Evolutionary conservation across 2,888 invertebrate genomes (phyloP).

Genomic region (Ormyrus rosae): DNA sequence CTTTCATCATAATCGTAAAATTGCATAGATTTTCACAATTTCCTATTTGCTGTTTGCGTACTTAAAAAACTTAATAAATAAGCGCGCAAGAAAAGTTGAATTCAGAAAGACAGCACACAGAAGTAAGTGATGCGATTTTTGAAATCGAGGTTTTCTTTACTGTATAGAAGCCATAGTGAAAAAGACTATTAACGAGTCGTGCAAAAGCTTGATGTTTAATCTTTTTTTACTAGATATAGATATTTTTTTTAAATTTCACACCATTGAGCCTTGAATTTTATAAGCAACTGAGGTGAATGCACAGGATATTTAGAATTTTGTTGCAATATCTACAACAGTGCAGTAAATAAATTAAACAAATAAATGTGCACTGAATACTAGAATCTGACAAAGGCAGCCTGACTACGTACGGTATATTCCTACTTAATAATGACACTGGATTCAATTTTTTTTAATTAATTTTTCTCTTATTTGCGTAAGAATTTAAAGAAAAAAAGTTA

Average conservation of each 20-base stretch:
- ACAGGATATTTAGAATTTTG: constrained; percentile 1
- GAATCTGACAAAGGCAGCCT: no score
- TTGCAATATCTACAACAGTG: no score
- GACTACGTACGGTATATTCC: no score
- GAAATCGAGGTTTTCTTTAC: background rate
- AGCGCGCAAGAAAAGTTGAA: no score
- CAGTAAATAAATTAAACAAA: no score
- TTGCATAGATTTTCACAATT: no score
- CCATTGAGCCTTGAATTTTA: background rate
- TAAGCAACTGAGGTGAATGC: background rate
- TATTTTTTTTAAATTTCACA: background rate
- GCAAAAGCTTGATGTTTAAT: constrained; percentile 13
- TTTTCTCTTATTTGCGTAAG: background rate
- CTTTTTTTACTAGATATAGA: constrained; percentile 8
- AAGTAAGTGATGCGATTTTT: background rate
- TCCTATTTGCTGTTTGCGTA: no score
- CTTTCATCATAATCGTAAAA: no score
- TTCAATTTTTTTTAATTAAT: background rate
- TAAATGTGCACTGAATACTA: no score
- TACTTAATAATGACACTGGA: background rate
- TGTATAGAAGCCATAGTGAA: background rate
- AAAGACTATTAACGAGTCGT: constrained; percentile 19
- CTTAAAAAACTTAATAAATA: no score
- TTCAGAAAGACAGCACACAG: background rate
- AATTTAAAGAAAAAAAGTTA: no score